phyloP scores from a whole-genome alignment of 2,888 invertebrate species.

The Dysmachus trigonus region DNA sequence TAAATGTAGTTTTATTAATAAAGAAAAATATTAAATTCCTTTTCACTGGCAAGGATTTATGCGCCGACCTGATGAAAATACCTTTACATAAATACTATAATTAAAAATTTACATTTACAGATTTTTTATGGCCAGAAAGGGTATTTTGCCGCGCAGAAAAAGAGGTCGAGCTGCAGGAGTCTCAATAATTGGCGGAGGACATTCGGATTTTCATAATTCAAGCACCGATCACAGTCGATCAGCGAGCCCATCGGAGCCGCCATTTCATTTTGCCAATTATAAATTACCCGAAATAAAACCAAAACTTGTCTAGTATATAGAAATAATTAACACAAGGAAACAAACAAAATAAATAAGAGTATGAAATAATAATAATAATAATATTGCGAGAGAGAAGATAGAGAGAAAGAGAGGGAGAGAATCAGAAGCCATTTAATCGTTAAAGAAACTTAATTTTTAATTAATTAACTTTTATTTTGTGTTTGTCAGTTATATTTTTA shows the following conservation, averaged over 20 bases:
- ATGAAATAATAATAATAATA: background rate
- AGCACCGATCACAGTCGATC: conserved; percentile 61
- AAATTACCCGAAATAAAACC: conserved; percentile 70
- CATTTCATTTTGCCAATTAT: conserved; percentile 80
- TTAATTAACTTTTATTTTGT: background rate
- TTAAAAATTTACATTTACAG: conserved; percentile 59
- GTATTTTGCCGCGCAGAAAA: conserved; percentile 80
- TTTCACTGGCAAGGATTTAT: too few relatives aligned
- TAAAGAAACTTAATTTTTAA: background rate
- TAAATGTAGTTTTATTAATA: too few relatives aligned
- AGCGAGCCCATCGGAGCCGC: conserved; percentile 75
- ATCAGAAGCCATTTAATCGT: background rate
- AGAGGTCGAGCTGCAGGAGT: conserved; percentile 74
- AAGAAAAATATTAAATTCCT: too few relatives aligned
- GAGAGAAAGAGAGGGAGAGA: background rate
- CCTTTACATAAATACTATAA: too few relatives aligned
- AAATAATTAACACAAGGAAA: background rate
- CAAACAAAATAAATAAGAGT: background rate
- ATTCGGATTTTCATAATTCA: conserved; percentile 51
- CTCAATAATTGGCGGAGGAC: conserved; percentile 16
- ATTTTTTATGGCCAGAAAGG: conserved; percentile 88
- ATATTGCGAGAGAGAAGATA: background rate
- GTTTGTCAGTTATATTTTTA: too few relatives aligned
- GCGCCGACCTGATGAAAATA: too few relatives aligned
- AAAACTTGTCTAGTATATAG: conserved; percentile 49